Evolutionary conservation across 2,113 vertebrate genomes (phyloP).

Genomic region (Macquaria australasica): DNA sequence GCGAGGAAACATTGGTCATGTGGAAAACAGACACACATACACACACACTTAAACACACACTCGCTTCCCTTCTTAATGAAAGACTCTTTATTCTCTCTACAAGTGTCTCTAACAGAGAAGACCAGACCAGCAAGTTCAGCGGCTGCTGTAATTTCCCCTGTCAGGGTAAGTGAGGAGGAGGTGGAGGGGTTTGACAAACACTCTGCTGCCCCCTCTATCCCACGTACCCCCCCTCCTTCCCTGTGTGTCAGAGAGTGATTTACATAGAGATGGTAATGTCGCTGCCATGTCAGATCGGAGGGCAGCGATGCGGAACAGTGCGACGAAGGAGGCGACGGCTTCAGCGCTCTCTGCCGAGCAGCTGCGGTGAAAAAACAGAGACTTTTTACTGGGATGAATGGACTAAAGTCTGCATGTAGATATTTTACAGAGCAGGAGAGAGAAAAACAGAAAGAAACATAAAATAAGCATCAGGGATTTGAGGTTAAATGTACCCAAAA

Average conservation of each 20-base stretch:
- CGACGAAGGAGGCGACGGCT: background rate
- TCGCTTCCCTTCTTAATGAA: slow-evolving; percentile 8
- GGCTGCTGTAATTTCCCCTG: slow-evolving; percentile 36
- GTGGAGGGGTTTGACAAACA: slow-evolving; percentile 23
- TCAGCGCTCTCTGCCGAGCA: slow-evolving; percentile 5
- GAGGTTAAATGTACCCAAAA: background rate
- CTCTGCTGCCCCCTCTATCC: background rate
- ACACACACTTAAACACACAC: background rate
- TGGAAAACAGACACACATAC: slow-evolving; percentile 11
- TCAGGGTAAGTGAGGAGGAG: slow-evolving; percentile 15
- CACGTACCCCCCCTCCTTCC: background rate
- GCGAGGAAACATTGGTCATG: background rate
- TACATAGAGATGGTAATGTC: slow-evolving; percentile 40
- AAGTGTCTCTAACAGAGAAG: slow-evolving; percentile 33
- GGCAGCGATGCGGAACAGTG: slow-evolving; percentile 1
- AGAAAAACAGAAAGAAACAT: background rate
- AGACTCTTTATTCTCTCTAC: slow-evolving; percentile 29
- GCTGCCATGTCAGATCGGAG: slow-evolving; percentile 29
- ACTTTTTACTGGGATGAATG: background rate
- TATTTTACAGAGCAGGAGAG: background rate
- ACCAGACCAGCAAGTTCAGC: background rate
- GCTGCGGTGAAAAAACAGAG: background rate
- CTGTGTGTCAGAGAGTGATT: slow-evolving; percentile 27
- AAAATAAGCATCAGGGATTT: background rate
- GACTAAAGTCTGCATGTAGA: slow-evolving; percentile 7